phyloP scores from a whole-genome alignment of 2,113 vertebrate genomes.

The Hylia prasina region DNA sequence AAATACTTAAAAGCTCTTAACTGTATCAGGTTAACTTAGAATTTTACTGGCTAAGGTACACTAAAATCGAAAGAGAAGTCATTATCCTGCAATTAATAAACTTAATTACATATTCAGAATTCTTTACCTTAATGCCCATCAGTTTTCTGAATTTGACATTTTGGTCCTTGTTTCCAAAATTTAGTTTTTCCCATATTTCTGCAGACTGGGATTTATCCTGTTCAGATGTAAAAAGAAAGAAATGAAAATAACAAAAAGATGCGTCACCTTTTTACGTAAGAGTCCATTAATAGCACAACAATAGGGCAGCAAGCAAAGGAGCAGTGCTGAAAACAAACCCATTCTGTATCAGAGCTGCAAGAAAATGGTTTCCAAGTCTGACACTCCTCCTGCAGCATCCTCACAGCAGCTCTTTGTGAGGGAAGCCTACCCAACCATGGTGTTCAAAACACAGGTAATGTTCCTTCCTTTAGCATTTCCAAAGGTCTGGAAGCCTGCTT shows the following conservation, averaged over 20 bases:
- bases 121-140: constrained; percentile 96
- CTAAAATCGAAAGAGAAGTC: neutral
- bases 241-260: neutral
- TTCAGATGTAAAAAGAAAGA: constrained; percentile 10
- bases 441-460: rapidly evolving
- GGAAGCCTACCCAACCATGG: rapidly evolving
- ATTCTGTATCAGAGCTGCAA: neutral
- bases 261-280: rapidly evolving
- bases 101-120: neutral
- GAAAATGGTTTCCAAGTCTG: neutral
- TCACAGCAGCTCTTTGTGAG: neutral
- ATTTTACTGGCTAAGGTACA: neutral
- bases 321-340: neutral
- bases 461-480: neutral
- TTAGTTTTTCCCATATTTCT: constrained; percentile 97
- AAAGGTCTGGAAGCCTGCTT: neutral
- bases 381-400: neutral
- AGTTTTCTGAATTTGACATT: constrained; percentile 98
- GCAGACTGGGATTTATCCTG: constrained; percentile 97
- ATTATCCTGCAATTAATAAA: neutral
- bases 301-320: neutral
- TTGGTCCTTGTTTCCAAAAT: constrained; percentile 99
- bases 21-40: neutral
- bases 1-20: neutral
- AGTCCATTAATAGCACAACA: neutral